Evolutionary conservation across 2,888 invertebrate genomes (phyloP).

Genomic region (Parochlus steinenii): DNA sequence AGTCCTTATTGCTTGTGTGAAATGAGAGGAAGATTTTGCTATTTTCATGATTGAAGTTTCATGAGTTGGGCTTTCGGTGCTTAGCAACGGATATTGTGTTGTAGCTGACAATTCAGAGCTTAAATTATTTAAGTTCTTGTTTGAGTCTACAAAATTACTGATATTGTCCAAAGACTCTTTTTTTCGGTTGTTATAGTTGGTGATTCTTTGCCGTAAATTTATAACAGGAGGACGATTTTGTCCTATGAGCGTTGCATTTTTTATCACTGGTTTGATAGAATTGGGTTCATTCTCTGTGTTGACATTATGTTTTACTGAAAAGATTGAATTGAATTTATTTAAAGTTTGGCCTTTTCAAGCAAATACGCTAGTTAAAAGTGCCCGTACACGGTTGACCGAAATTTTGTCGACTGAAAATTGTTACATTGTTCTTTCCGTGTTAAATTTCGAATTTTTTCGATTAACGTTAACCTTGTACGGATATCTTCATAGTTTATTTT

Average conservation of each 20-base stretch:
- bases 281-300: constrained; percentile 5
- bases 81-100: constrained; percentile 23
- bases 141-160: constrained; percentile 16
- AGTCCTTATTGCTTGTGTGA: constrained; percentile 22
- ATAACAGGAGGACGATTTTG: constrained; percentile 12
- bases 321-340: too few species aligned
- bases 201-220: constrained; percentile 14
- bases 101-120: constrained; percentile 13
- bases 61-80: constrained; percentile 29
- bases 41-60: constrained; percentile 41
- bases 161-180: constrained; percentile 13
- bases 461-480: too few species aligned
- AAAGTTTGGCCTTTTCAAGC: too few species aligned
- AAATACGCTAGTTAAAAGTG: too few species aligned
- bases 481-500: too few species aligned
- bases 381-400: too few species aligned
- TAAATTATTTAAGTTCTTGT: constrained; percentile 5
- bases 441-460: too few species aligned
- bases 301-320: constrained; percentile 13
- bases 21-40: constrained; percentile 21
- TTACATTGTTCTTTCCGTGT: too few species aligned
- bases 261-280: constrained; percentile 4
- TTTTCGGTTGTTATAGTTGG: constrained; percentile 13
- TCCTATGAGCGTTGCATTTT: constrained; percentile 10
- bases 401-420: too few species aligned